Percentiles rank a stretch among this genome's conserved stretches.
These are phyloP conservation scores for Drosophila pallidifrons DNA, from an alignment of 1,140 invertebrate species.

Conservation along the genomic window DNA sequence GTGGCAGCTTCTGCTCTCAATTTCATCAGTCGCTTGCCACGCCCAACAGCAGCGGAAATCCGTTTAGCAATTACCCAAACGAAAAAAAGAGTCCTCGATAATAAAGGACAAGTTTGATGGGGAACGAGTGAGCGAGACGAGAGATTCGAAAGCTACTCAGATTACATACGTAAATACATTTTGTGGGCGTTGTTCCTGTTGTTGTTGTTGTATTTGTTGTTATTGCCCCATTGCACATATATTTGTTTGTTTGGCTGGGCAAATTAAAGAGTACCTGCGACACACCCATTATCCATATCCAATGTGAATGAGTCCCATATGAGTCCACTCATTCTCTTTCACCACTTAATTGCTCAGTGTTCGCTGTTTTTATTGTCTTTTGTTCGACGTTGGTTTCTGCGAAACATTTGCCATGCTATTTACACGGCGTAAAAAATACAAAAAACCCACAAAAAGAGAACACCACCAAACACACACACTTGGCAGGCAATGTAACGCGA, in stretches of 20 bases:
- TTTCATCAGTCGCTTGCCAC: conserved; percentile 69
- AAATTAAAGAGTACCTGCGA: conserved; percentile 53
- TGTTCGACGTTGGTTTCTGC: conserved; percentile 53
- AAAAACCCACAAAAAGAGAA: conserved; percentile 49
- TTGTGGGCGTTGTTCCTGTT: conserved; percentile 45
- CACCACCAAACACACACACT: conserved; percentile 35
- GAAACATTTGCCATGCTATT: conserved; percentile 67
- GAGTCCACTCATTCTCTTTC: conserved; percentile 59
- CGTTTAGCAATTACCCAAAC: conserved; percentile 70
- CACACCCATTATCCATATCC: conserved; percentile 39
- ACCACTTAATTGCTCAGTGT: conserved; percentile 64
- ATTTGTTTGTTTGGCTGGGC: conserved; percentile 28
- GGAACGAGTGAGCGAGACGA: neutral
- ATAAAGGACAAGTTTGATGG: neutral
- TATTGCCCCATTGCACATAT: conserved; percentile 10
- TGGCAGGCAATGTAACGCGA: conserved; percentile 65
- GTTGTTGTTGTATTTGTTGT: conserved; percentile 3
- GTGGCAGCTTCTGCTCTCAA: conserved; percentile 60
- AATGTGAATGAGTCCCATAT: conserved; percentile 18
- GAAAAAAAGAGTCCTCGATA: conserved; percentile 29
- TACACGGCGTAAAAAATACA: conserved; percentile 47
- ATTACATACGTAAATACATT: conserved; percentile 69
- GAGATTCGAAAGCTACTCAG: conserved; percentile 46
- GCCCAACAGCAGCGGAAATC: conserved; percentile 76
- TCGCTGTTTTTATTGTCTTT: conserved; percentile 71